These are phyloP conservation scores for Coelopa pilipes DNA, from an alignment of 2,888 invertebrate species.

Conservation along the genomic window DNA sequence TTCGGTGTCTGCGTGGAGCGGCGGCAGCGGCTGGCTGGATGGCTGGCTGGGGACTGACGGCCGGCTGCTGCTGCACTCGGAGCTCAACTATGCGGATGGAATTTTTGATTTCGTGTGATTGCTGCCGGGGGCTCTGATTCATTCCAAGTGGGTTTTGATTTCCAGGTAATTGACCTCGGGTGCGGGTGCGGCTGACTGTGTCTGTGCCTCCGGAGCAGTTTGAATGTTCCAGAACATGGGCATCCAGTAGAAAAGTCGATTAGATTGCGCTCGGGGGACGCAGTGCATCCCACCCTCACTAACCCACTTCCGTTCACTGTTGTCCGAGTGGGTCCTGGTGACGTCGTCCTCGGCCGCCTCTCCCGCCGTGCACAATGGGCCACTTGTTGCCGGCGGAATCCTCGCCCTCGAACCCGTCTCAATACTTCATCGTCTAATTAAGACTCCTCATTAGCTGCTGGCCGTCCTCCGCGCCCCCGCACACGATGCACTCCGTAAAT, in stretches of 20 bases:
- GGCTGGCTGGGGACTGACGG: neutral
- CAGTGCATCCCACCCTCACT: too few species aligned
- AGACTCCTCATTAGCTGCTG: slow-evolving; percentile 31
- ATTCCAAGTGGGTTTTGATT: slow-evolving; percentile 60
- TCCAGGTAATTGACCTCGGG: slow-evolving; percentile 61
- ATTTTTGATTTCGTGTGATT: slow-evolving; percentile 57
- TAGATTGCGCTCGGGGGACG: too few species aligned
- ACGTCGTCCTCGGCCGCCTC: too few species aligned
- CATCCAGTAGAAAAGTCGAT: too few species aligned
- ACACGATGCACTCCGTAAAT: slow-evolving; percentile 24
- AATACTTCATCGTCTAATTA: slow-evolving; percentile 34
- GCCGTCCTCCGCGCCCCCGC: slow-evolving; percentile 36
- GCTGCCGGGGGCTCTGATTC: slow-evolving; percentile 44
- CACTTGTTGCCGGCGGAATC: too few species aligned
- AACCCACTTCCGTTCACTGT: too few species aligned
- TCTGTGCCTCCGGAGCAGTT: too few species aligned
- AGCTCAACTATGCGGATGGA: slow-evolving; percentile 55
- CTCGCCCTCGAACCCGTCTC: too few species aligned
- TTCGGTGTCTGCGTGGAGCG: neutral
- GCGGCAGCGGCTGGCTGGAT: neutral
- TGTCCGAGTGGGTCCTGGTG: too few species aligned
- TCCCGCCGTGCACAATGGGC: too few species aligned
- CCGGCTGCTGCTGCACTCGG: slow-evolving; percentile 1
- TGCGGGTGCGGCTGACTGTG: too few species aligned
- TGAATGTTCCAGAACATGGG: too few species aligned